Conservation (phyloP, 2,888 invertebrate genomes). For the Julus scandinavius region DNA sequence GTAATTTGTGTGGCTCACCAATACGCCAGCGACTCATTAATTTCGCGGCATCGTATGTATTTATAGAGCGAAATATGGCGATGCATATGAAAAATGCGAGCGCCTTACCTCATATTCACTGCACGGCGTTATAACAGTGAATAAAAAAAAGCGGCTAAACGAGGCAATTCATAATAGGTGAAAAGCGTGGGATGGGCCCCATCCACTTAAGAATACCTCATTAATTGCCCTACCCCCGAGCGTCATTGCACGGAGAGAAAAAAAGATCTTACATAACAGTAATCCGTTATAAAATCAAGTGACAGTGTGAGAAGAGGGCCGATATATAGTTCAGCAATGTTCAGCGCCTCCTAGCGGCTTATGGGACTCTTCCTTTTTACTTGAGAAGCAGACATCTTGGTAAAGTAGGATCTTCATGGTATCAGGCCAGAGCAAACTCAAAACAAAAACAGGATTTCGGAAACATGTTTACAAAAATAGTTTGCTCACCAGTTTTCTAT, state of each 20-base stretch:
- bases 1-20: constrained; percentile 47
- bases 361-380: too few species aligned
- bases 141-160: constrained; percentile 22
- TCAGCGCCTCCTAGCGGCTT: too few species aligned
- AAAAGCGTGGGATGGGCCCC: constrained; percentile 32
- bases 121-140: not conserved
- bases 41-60: constrained; percentile 24
- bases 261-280: not conserved
- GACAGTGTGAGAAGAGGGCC: not conserved
- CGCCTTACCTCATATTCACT: not conserved
- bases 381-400: too few species aligned
- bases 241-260: not conserved
- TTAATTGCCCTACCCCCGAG: not conserved
- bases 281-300: not conserved
- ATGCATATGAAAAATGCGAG: constrained; percentile 28
- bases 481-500: too few species aligned
- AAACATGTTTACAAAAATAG: too few species aligned
- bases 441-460: too few species aligned
- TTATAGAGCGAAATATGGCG: constrained; percentile 31
- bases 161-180: constrained; percentile 42
- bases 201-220: constrained; percentile 23
- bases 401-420: too few species aligned
- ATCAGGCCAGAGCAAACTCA: too few species aligned
- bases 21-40: constrained; percentile 42
- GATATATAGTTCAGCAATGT: too few species aligned